Evolutionary conservation across 2,113 vertebrate genomes (phyloP).

Genomic region (Maccullochella peelii): DNA sequence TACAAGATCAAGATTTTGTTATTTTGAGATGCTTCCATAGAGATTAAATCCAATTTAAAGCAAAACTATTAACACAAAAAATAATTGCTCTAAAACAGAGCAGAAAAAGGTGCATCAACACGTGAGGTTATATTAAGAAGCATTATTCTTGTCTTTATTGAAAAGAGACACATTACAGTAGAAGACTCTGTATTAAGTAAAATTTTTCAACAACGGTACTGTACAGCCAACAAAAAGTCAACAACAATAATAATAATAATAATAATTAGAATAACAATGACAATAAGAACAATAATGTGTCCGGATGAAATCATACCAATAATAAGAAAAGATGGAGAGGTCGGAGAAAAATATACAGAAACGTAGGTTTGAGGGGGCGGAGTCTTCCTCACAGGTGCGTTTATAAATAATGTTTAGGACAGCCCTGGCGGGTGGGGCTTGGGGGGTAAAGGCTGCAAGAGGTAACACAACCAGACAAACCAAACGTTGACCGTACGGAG

Average conservation of each 20-base stretch:
- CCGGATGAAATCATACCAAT: conserved; percentile 66
- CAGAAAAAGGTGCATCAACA: not conserved
- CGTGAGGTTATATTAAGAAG: conserved; percentile 72
- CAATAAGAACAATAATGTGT: conserved; percentile 79
- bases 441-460: conserved; percentile 79
- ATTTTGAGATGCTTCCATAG: no score
- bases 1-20: no score
- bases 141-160: conserved; percentile 93
- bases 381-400: conserved; percentile 75
- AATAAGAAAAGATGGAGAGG: conserved; percentile 56
- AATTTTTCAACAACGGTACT: conserved; percentile 88
- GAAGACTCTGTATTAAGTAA: conserved; percentile 88
- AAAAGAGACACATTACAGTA: conserved; percentile 92
- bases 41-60: no score
- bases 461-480: conserved; percentile 85
- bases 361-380: conserved; percentile 71
- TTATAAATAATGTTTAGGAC: conserved; percentile 90
- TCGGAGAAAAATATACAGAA: conserved; percentile 55
- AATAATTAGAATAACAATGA: conserved; percentile 80
- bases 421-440: conserved; percentile 58
- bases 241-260: conserved; percentile 76
- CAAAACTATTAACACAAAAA: no score
- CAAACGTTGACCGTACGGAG: conserved; percentile 45
- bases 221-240: conserved; percentile 90
- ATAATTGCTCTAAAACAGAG: no score